Percentiles rank a stretch among this genome's conserved stretches.
Evolutionary conservation across 1,140 invertebrate genomes (phyloP).

Genomic region (Hylaeus anthracinus): DNA sequence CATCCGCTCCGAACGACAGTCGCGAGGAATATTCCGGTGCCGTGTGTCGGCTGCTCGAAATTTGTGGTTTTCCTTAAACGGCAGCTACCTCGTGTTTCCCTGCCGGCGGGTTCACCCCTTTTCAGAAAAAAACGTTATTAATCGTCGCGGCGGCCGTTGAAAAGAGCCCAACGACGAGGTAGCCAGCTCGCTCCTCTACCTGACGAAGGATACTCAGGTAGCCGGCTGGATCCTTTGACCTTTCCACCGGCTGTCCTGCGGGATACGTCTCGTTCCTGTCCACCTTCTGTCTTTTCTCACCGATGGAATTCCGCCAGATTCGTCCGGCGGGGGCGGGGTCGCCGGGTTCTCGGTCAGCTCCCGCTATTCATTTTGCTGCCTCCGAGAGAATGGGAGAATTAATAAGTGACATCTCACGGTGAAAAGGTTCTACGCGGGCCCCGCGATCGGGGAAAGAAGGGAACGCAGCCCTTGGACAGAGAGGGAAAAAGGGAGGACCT

Average conservation of each 20-base stretch:
- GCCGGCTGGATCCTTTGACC: conserved; percentile 74
- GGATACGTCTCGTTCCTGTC: conserved; percentile 63
- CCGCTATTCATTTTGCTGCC: conserved; percentile 72
- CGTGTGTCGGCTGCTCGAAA: conserved; percentile 26
- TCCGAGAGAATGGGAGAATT: conserved; percentile 75
- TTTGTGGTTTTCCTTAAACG: conserved; percentile 60
- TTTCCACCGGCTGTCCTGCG: conserved; percentile 71
- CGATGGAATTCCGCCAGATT: conserved; percentile 65
- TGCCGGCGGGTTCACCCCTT: conserved; percentile 38
- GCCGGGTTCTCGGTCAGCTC: conserved; percentile 44
- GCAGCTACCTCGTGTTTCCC: conserved; percentile 56
- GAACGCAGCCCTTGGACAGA: not conserved
- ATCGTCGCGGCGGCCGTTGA: conserved; percentile 56
- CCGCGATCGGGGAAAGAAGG: conserved; percentile 49
- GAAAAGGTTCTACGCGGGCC: conserved; percentile 73
- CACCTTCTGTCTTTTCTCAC: conserved; percentile 66
- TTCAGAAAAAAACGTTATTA: conserved; percentile 47
- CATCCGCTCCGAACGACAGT: conserved; percentile 4
- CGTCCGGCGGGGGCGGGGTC: conserved; percentile 57
- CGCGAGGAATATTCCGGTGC: not conserved
- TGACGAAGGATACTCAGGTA: conserved; percentile 71
- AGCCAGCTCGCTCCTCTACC: conserved; percentile 28
- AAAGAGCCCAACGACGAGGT: conserved; percentile 40
- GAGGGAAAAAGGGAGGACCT: conserved; percentile 12
- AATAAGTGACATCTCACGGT: conserved; percentile 79